A percentile compares a stretch with the other conserved stretches of the same genome.
These are phyloP conservation scores for Reticulitermes speratus DNA, from an alignment of 1,140 invertebrate species.

Conservation along the genomic window DNA sequence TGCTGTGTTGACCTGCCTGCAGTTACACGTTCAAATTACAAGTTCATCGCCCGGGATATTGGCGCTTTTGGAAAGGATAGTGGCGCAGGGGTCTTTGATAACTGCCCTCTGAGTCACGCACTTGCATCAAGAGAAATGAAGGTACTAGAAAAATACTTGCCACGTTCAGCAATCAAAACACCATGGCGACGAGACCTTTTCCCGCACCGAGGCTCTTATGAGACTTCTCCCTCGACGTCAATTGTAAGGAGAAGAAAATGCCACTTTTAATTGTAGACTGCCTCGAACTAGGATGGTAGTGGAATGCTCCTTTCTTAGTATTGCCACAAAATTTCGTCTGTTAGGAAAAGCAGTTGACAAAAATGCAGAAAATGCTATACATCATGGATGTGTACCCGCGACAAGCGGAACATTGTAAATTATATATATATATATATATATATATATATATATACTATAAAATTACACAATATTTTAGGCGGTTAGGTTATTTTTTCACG, in stretches of 20 bases:
- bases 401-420: too few relatives aligned
- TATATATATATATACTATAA: too few relatives aligned
- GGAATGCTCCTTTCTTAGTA: slow-evolving; percentile 38
- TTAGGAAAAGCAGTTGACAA: slow-evolving; percentile 8
- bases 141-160: slow-evolving; percentile 31
- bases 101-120: background rate
- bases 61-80: background rate
- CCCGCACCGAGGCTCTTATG: slow-evolving; percentile 41
- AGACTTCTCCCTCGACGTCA: slow-evolving; percentile 41
- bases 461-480: too few relatives aligned
- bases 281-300: slow-evolving; percentile 38
- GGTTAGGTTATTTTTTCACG: too few relatives aligned
- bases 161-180: slow-evolving; percentile 35
- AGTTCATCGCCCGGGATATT: background rate
- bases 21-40: background rate
- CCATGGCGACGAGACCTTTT: slow-evolving; percentile 47
- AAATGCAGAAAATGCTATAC: background rate
- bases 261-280: slow-evolving; percentile 39
- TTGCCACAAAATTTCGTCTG: slow-evolving; percentile 37
- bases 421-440: too few relatives aligned
- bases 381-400: too few relatives aligned
- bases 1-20: background rate
- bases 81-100: background rate
- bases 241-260: slow-evolving; percentile 33
- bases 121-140: background rate